phyloP scores from a whole-genome alignment of 2,797 vertebrate species.

The Bradypodion pumilum region DNA sequence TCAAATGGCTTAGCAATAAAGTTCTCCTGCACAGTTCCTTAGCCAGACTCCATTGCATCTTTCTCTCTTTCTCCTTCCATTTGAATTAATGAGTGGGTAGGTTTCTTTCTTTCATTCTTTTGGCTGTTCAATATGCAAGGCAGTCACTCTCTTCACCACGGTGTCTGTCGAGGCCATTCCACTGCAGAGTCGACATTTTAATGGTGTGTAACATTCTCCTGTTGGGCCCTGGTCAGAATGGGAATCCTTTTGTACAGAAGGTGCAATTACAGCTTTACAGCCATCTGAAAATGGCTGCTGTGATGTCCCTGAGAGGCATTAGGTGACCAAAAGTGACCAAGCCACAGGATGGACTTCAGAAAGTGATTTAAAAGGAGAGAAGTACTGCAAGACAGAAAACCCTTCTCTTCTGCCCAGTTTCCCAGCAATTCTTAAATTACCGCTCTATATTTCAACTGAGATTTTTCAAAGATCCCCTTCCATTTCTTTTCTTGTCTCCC shows the following conservation, averaged over 20 bases:
- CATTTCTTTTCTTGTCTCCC: neutral
- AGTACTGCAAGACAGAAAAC: conserved; percentile 52
- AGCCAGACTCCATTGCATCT: neutral
- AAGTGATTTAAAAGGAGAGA: conserved; percentile 57
- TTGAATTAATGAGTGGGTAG: conserved; percentile 1
- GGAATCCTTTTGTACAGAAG: conserved; percentile 36
- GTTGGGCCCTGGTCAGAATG: conserved; percentile 39
- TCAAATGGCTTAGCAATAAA: conserved; percentile 5
- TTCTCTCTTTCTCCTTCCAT: conserved; percentile 18
- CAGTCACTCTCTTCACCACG: neutral
- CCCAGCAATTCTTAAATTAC: conserved; percentile 46
- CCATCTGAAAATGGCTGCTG: conserved; percentile 35
- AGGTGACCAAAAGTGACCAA: conserved; percentile 54
- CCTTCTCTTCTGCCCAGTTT: neutral
- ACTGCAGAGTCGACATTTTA: conserved; percentile 26
- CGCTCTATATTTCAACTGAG: conserved; percentile 34
- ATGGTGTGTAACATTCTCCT: conserved; percentile 27
- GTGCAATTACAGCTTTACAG: conserved; percentile 53
- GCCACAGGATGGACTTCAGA: conserved; percentile 38
- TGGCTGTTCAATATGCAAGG: neutral
- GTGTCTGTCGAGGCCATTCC: conserved; percentile 1
- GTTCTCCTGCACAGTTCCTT: neutral
- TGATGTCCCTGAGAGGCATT: conserved; percentile 49
- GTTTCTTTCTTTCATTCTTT: neutral
- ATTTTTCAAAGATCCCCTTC: conserved; percentile 29